Evolutionary conservation across 1,140 invertebrate species (phyloP), one percentile per base, ranked within the genome.

Genomic region (Calycopis cecrops): DNA sequence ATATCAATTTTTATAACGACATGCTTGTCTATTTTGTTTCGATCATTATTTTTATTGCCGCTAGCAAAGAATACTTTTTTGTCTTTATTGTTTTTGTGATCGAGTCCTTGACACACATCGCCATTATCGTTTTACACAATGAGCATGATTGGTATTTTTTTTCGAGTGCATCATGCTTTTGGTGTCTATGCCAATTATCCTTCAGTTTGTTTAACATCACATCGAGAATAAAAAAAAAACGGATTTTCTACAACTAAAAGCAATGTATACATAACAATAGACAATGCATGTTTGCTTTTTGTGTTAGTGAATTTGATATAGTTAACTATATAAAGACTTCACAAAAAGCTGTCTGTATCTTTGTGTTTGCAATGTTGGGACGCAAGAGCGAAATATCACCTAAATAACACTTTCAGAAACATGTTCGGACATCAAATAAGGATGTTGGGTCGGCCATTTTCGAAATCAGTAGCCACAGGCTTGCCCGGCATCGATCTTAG

Each of bases 91-190:
- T 69, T 68, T 67, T 48, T 74, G 55, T 67, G 66, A 28, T 28
- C 21, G 6, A 67, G 63, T 61, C 63, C 55, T 62, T 57, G 73
- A 44, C 38, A 40, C 40, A 17, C 76, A n/a, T 74, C 70, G 56
- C 67, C 64, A 67, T 70, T 69, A 69, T 72, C 65, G 62, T 67
- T 60, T 59, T 76, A 72, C 76, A 84, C 78, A 73, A 67, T 69
- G 55, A 79, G 82, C 81, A 87, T 87, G 82, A 84, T 72, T 76
- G 65, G 73, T 79, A 76, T 79, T 67, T 74, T 74, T 76, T 82
- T 64, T 69, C 67, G 79, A 71, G 73, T 83, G 84, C 81, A 81
- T 85, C 81, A 87, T 87, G 84, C 82, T 87, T 87, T 85, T 84
- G 82, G 77, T 87, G 84, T 87, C 74, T 83, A 76, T 76, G 78